These are phyloP conservation scores for Cheilosia urbana DNA, from an alignment of 2,888 invertebrate genomes.

Conservation along the genomic window DNA sequence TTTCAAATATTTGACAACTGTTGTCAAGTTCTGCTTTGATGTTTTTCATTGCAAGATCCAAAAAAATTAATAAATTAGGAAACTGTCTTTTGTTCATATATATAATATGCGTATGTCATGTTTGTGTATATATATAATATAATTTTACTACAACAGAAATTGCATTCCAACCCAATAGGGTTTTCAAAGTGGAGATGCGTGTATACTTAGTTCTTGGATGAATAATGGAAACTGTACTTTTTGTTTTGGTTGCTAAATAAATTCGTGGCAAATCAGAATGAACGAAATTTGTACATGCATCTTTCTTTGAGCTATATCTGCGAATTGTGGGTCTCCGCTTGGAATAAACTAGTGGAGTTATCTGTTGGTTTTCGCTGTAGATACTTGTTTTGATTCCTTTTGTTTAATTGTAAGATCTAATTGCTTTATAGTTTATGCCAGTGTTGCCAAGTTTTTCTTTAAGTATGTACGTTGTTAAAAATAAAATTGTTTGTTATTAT, in stretches of 20 bases:
- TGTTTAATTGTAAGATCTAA: neutral
- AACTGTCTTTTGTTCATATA: slow-evolving; percentile 38
- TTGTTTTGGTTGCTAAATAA: neutral
- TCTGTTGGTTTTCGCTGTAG: neutral
- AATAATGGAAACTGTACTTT: slow-evolving; percentile 41
- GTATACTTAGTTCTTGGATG: neutral
- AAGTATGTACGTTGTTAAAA: no score
- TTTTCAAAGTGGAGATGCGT: neutral
- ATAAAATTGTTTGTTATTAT: neutral
- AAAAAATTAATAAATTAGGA: neutral
- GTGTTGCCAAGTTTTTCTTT: neutral
- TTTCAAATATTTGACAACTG: slow-evolving; percentile 65
- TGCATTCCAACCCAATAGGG: slow-evolving; percentile 12
- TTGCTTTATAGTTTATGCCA: neutral
- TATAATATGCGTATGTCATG: neutral
- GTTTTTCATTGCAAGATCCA: slow-evolving; percentile 10
- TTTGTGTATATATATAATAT: neutral
- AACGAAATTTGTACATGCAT: no score
- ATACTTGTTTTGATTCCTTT: neutral
- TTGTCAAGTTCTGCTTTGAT: slow-evolving; percentile 61
- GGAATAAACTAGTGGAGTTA: no score
- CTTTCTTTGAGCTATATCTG: no score
- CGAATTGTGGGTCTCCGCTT: no score
- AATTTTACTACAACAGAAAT: neutral
- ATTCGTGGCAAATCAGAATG: neutral